phyloP scores from a whole-genome alignment of 2,113 vertebrate species.

The Pseudois nayaur region DNA sequence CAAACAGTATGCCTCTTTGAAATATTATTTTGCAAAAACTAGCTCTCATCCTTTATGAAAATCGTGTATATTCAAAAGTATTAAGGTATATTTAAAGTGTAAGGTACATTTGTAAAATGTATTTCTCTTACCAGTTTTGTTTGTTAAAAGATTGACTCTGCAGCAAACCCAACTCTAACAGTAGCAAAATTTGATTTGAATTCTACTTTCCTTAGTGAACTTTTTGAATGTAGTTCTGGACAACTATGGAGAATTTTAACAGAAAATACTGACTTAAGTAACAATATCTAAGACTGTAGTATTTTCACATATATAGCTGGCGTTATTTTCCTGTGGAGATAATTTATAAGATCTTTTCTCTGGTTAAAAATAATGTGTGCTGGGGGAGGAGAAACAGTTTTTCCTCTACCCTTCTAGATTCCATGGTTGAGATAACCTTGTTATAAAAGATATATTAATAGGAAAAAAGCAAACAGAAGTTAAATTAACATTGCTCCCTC shows the following conservation, averaged over 20 bases:
- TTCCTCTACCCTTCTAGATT: not conserved
- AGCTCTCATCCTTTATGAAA: not conserved
- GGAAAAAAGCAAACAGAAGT: not conserved
- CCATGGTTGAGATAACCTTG: not conserved
- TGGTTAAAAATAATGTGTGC: not conserved
- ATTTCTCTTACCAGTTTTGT: not conserved
- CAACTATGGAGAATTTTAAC: not conserved
- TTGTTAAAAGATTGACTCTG: not conserved
- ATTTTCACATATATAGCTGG: not conserved
- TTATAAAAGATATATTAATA: not conserved
- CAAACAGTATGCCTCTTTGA: conserved; percentile 34
- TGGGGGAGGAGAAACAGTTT: not conserved
- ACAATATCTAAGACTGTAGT: not conserved
- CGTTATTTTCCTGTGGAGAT: not conserved
- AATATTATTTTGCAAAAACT: conserved; percentile 40
- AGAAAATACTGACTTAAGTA: not conserved
- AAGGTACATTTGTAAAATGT: not conserved
- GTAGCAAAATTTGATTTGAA: conserved; percentile 3
- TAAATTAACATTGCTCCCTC: not conserved
- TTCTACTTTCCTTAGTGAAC: conserved; percentile 26
- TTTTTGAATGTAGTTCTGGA: not conserved
- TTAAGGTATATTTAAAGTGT: not conserved
- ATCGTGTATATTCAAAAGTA: not conserved
- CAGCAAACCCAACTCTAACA: not conserved
- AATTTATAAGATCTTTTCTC: not conserved